phyloP scores from a whole-genome alignment of 2,113 vertebrate species.

The Macquaria australasica region DNA sequence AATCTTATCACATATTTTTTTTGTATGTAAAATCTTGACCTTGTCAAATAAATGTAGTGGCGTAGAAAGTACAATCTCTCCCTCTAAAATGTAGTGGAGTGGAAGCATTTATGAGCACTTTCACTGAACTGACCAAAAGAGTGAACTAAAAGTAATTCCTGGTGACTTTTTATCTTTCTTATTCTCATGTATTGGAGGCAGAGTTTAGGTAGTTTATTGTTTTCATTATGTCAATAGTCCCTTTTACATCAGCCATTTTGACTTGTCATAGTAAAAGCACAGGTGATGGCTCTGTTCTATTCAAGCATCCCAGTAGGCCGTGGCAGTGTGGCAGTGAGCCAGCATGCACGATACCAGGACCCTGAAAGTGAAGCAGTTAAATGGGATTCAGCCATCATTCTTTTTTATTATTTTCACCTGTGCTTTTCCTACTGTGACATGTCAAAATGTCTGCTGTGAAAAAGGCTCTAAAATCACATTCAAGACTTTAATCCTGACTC shows the following conservation, averaged over 20 bases:
- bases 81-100: too few relatives aligned
- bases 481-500: conserved; percentile 4
- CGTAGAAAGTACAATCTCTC: too few relatives aligned
- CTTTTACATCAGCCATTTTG: not conserved
- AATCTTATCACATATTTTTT: too few relatives aligned
- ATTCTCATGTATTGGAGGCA: too few relatives aligned
- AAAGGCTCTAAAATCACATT: conserved; percentile 8
- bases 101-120: not conserved
- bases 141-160: not conserved
- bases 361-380: not conserved
- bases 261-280: not conserved
- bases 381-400: not conserved
- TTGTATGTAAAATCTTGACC: too few relatives aligned
- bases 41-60: too few relatives aligned
- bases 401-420: not conserved
- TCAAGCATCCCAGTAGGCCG: not conserved
- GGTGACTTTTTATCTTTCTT: too few relatives aligned
- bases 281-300: not conserved
- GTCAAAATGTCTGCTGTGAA: not conserved
- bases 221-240: too few relatives aligned
- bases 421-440: not conserved
- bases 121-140: not conserved
- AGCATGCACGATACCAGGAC: not conserved
- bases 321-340: not conserved
- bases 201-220: too few relatives aligned